Conservation (phyloP, 2,113 vertebrate genomes). For the Emydocephalus ijimae region DNA sequence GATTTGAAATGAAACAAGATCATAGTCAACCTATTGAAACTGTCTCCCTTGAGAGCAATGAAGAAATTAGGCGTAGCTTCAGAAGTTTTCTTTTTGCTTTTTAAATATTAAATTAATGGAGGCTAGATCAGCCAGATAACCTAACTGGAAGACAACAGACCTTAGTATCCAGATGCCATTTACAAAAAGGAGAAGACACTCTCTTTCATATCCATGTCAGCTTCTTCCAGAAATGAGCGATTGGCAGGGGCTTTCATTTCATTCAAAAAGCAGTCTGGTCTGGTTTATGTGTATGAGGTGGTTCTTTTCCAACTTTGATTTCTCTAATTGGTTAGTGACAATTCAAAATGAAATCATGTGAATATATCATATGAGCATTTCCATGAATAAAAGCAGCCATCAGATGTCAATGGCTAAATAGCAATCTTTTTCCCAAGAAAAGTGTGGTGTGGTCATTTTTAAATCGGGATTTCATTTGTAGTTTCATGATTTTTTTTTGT, state of each 20-base stretch:
- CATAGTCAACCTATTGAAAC: not conserved
- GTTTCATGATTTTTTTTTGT: not conserved
- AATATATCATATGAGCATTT: not conserved
- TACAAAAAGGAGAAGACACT: not conserved
- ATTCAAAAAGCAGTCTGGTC: not conserved
- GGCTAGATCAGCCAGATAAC: not conserved
- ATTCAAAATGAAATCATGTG: not conserved
- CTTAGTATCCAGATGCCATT: not conserved
- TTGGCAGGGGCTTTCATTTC: not conserved
- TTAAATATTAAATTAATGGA: not conserved
- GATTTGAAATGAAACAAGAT: not conserved
- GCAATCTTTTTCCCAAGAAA: not conserved
- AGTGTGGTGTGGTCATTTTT: not conserved
- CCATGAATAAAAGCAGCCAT: not conserved
- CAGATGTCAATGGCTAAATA: not conserved
- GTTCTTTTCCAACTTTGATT: not conserved
- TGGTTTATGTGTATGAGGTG: not conserved
- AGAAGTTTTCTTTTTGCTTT: not conserved
- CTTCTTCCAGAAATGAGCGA: not conserved
- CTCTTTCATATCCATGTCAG: not conserved
- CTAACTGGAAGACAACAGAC: not conserved
- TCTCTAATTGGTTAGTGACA: not conserved
- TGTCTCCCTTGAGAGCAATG: not conserved
- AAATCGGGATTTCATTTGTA: not conserved
- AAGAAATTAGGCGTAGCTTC: not conserved